Percentiles rank a stretch among this genome's conserved stretches.
These are phyloP conservation scores for Smutsia temminckii DNA, from an alignment of 2,797 vertebrate species.

Conservation along the genomic window DNA sequence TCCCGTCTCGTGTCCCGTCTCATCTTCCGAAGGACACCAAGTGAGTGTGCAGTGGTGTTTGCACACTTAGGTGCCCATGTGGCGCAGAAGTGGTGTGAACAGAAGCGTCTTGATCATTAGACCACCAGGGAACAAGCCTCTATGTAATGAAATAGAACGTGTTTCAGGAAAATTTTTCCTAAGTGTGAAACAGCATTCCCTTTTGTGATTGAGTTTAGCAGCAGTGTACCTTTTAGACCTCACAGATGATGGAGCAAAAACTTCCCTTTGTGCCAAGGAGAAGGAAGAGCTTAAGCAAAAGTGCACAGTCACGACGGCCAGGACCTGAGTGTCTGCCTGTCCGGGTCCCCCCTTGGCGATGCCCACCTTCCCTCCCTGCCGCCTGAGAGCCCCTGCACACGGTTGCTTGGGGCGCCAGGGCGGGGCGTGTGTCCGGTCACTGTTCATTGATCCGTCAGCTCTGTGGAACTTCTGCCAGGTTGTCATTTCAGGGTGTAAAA, in stretches of 20 bases:
- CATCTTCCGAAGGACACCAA: background rate
- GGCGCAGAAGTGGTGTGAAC: background rate
- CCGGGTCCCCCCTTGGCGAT: background rate
- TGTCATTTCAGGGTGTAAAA: background rate
- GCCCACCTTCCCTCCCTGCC: background rate
- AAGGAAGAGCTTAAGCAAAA: background rate
- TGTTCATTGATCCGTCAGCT: conserved; percentile 23
- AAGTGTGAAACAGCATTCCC: background rate
- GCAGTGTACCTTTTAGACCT: background rate
- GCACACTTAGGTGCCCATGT: background rate
- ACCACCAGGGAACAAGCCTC: background rate
- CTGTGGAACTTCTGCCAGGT: conserved; percentile 42
- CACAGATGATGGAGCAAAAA: too few relatives aligned
- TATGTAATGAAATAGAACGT: background rate
- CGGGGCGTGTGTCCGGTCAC: background rate
- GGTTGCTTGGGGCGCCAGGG: background rate
- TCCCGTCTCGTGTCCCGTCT: background rate
- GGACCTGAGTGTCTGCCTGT: background rate
- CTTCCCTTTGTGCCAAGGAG: background rate
- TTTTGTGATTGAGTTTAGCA: background rate
- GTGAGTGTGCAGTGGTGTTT: background rate
- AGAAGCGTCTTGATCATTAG: background rate
- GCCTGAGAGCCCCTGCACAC: too few relatives aligned
- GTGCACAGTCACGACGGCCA: background rate
- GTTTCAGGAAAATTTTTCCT: background rate